Evolutionary conservation across 2,113 vertebrate genomes (phyloP).

Genomic region (Marmota monax): DNA sequence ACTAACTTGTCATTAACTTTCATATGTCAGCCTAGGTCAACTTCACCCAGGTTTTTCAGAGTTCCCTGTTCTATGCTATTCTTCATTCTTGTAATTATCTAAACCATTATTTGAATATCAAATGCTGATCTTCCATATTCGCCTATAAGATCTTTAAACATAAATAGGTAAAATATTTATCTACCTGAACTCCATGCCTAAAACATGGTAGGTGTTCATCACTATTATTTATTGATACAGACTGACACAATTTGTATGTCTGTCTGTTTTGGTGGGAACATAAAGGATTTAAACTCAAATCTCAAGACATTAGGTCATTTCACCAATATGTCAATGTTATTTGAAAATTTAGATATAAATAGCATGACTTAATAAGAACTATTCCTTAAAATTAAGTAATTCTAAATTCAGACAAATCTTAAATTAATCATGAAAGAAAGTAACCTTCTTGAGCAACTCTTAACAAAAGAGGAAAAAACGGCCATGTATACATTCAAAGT

Average conservation of each 20-base stretch:
- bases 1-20: background rate
- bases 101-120: background rate
- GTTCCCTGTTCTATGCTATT: background rate
- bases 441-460: background rate
- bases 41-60: background rate
- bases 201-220: background rate
- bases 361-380: slow-evolving; percentile 5
- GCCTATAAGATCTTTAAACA: background rate
- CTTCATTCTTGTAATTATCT: background rate
- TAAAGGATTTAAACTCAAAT: slow-evolving; percentile 8
- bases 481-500: background rate
- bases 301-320: background rate
- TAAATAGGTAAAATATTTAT: background rate
- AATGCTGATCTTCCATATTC: background rate
- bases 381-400: slow-evolving; percentile 47
- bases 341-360: slow-evolving; percentile 57
- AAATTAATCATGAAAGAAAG: background rate
- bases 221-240: background rate
- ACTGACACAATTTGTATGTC: background rate
- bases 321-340: background rate
- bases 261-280: background rate
- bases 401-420: slow-evolving; percentile 38
- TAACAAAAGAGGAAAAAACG: background rate
- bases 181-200: background rate
- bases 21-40: background rate